Evolutionary conservation across 2,888 invertebrate species (phyloP).

Genomic region (Gortyna flavago): DNA sequence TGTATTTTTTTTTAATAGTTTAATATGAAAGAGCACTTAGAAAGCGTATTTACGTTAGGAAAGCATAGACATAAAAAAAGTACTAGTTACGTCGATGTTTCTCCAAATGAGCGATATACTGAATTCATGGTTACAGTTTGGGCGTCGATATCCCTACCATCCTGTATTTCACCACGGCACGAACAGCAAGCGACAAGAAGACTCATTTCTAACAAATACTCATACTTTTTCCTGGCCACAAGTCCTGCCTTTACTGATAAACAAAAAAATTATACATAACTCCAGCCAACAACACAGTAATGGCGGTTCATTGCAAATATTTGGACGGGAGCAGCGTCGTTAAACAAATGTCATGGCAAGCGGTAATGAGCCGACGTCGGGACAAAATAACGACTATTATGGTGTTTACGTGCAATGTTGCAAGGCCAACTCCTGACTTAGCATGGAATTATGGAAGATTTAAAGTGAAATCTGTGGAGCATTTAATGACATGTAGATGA

Average conservation of each 20-base stretch:
- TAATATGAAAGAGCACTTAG: too few relatives aligned
- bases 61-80: too few relatives aligned
- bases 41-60: too few relatives aligned
- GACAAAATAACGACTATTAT: conserved; percentile 60
- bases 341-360: conserved; percentile 62
- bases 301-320: conserved; percentile 61
- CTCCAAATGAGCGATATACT: too few relatives aligned
- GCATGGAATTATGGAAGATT: conserved; percentile 31
- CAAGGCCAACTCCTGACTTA: conserved; percentile 47
- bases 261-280: conserved; percentile 42
- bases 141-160: background rate
- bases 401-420: conserved; percentile 48
- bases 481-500: conserved; percentile 38
- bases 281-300: conserved; percentile 43
- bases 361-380: conserved; percentile 57
- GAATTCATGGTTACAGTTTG: background rate
- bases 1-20: too few relatives aligned
- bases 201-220: background rate
- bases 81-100: too few relatives aligned
- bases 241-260: conserved; percentile 25
- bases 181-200: background rate
- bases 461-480: conserved; percentile 19
- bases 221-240: background rate
- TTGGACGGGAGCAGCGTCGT: conserved; percentile 55
- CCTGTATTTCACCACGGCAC: background rate